phyloP scores from a whole-genome alignment of 2,888 invertebrate genomes.

The Nomada flava region DNA sequence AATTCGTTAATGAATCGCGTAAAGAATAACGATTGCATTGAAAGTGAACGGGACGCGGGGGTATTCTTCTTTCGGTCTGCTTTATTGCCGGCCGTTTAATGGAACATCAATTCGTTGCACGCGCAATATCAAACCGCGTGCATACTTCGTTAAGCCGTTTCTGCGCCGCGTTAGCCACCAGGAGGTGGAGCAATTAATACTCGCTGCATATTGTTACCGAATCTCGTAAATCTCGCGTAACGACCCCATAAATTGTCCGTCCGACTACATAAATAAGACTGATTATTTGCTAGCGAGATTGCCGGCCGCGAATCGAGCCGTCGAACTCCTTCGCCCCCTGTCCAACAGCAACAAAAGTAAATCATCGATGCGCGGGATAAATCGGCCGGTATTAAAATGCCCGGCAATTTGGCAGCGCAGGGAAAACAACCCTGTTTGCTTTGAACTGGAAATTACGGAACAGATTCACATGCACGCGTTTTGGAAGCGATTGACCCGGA shows the following conservation, averaged over 20 bases:
- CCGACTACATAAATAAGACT: conserved; percentile 51
- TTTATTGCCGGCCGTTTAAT: conserved; percentile 54
- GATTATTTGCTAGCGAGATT: conserved; percentile 66
- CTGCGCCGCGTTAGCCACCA: conserved; percentile 35
- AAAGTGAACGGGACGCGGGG: conserved; percentile 40
- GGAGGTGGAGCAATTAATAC: conserved; percentile 44
- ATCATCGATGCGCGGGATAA: conserved; percentile 43
- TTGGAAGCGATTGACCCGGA: background rate
- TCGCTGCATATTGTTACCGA: conserved; percentile 63
- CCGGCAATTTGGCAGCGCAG: background rate
- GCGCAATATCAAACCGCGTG: conserved; percentile 46
- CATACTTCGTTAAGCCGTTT: conserved; percentile 45
- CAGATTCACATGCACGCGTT: background rate
- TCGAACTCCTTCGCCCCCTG: conserved; percentile 27
- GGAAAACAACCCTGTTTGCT: background rate
- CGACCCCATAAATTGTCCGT: conserved; percentile 59
- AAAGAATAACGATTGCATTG: conserved; percentile 70
- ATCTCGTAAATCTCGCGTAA: conserved; percentile 66
- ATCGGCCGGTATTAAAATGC: conserved; percentile 36
- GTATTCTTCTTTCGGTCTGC: conserved; percentile 45
- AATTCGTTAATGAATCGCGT: conserved; percentile 72
- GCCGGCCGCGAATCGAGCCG: conserved; percentile 43
- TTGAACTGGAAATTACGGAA: background rate
- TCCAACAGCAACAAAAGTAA: conserved; percentile 61
- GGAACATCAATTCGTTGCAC: conserved; percentile 54